Percentiles rank a stretch among this genome's conserved stretches.
Evolutionary conservation across 2,113 vertebrate species (phyloP).

Genomic region (Lanius collurio): DNA sequence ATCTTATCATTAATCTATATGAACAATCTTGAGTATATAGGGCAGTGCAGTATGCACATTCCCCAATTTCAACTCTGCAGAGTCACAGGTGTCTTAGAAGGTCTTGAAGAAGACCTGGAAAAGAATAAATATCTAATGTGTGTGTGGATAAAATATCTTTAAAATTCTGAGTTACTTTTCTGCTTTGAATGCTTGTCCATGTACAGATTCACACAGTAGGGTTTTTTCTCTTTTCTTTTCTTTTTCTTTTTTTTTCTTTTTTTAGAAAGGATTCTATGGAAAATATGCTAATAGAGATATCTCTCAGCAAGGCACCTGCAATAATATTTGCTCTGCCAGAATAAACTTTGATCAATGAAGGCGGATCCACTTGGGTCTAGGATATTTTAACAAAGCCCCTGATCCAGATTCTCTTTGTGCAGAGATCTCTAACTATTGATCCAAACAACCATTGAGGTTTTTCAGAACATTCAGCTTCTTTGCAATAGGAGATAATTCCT

Average conservation of each 20-base stretch:
- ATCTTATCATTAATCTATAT: not conserved
- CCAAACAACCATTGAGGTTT: not conserved
- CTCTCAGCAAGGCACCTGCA: not conserved
- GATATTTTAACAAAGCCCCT: not conserved
- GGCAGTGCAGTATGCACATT: not conserved
- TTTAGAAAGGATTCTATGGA: not conserved
- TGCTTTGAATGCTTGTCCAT: not conserved
- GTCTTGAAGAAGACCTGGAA: not conserved
- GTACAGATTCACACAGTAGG: not conserved
- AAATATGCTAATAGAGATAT: not conserved
- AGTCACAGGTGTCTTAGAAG: not conserved
- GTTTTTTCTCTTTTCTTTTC: not conserved
- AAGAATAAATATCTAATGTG: not conserved
- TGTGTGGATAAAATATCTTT: not conserved
- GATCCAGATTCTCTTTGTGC: not conserved
- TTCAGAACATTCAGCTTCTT: not conserved
- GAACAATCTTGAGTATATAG: not conserved
- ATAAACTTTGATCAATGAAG: not conserved
- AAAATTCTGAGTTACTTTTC: not conserved
- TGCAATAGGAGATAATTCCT: not conserved
- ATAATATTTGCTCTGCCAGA: not conserved
- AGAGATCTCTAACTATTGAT: not conserved
- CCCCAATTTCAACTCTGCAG: not conserved
- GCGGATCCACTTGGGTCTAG: not conserved
- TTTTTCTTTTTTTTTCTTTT: rapidly evolving